Evolutionary conservation across 2,797 vertebrate species (phyloP).

Genomic region (Ficedula albicollis): DNA sequence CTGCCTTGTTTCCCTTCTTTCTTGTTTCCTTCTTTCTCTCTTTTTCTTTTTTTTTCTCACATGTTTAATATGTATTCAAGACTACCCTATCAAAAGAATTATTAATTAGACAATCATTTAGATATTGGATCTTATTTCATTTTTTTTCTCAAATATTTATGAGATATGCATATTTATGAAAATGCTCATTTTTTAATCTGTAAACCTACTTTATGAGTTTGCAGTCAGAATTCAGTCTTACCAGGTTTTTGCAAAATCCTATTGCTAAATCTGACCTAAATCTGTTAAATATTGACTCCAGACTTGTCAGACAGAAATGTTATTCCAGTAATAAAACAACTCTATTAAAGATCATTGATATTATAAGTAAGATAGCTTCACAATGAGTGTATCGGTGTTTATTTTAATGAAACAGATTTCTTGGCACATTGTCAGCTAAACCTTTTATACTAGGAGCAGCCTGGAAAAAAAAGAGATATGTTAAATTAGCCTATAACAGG

Average conservation of each 20-base stretch:
- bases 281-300: slow-evolving; percentile 75
- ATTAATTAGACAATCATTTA: slow-evolving; percentile 74
- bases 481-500: slow-evolving; percentile 34
- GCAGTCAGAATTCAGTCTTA: slow-evolving; percentile 54
- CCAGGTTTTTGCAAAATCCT: slow-evolving; percentile 66
- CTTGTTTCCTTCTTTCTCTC: not conserved
- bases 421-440: slow-evolving; percentile 18
- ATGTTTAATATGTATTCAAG: slow-evolving; percentile 66
- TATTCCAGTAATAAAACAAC: slow-evolving; percentile 65
- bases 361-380: slow-evolving; percentile 54
- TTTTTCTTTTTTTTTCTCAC: slow-evolving; percentile 29
- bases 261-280: slow-evolving; percentile 69
- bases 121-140: slow-evolving; percentile 59
- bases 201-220: slow-evolving; percentile 62
- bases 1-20: not conserved
- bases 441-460: slow-evolving; percentile 6
- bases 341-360: slow-evolving; percentile 67
- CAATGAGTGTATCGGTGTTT: slow-evolving; percentile 39
- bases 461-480: slow-evolving; percentile 11
- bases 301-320: slow-evolving; percentile 57
- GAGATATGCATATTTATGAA: slow-evolving; percentile 72
- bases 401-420: slow-evolving; percentile 57
- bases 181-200: slow-evolving; percentile 71
- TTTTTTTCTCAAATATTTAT: slow-evolving; percentile 76
- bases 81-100: slow-evolving; percentile 67